Base-by-base conservation (phyloP, 2,797 vertebrate genomes). In the Neosilurus mollespiculum region DNA sequence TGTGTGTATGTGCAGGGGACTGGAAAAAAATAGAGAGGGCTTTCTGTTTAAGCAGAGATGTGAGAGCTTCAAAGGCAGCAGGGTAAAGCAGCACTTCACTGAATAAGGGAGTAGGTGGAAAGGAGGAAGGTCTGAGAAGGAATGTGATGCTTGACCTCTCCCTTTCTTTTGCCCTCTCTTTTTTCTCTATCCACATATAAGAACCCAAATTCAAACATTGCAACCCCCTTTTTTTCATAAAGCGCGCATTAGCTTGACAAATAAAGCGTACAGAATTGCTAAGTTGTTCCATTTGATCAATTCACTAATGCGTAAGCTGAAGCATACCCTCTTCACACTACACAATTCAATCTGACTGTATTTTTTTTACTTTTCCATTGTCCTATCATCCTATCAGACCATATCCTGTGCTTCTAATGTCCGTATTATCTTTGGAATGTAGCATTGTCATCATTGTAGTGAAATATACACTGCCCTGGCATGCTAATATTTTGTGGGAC, bases 41-140 rank as follows among this genome's bases (percentile, higher is more conserved):
- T 91, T 86, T 90, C 84, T 86, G 90, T 90, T 90, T 91, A 94
- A 90, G 24, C 91, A 90, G 37, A 53, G 70, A 73, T 81, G 84
- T 88, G 86, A 91, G 92, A 90, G 92, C 93, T 90, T 90, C 86
- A 89, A 93, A 89, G 91, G 90, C 73, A 93, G 92, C 91, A 91
- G 91, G 56, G 81, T 90, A 88, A 59, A 91, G 86, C 64, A 53
- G 89, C 88, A 92, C 87, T 86, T 89, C 92, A 85, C 89, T 89
- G 84, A 61, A 90, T 67, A 49, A 82, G 22, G 54, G 67, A 64
- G 67, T 64, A 73, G 77, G 59, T 80, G 61, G 51, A 66, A 84
- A 56, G 30, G 72, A 70, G 70, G 58, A 78, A 75, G 65, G 75
- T 79, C 80, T 71, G 64, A 37, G 62, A 54, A 76, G 77, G 77